Evolutionary conservation across 2,113 vertebrate genomes (phyloP), one percentile per base, ranked within the genome.

Genomic region (Cyprinus carpio): DNA sequence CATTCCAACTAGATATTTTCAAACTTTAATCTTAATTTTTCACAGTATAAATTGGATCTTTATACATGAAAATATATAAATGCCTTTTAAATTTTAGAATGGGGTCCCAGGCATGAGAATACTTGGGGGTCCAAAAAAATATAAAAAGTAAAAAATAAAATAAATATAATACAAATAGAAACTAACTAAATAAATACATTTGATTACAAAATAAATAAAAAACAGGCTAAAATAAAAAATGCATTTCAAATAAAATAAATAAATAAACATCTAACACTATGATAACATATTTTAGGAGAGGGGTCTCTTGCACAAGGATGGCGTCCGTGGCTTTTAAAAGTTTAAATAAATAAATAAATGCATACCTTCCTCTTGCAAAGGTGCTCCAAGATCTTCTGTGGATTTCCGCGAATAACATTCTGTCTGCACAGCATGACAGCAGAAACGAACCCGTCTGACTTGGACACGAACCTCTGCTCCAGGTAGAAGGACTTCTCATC

Each of bases 401-500:
- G 96, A 51, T 92, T 95, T 91, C 91, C 85, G 88, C 89, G 93
- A 86, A 96, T 89, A 56, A 96, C 92, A 11, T 95, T 96, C 92
- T 96, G 96, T 87, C 95, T 93, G 90, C 92, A 96, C 76, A 96
- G 93, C 90, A 95, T 93, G 76, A 95, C 69, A 0, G 96, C 96
- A 25, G 96, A 96, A 71, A 96, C 87, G 81, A 96, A 97, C 85
- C 93, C 94, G 34, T 97, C 96, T 8, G 86, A 91, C 89, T 93
- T 93, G 88, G 96, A 96, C 80, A 97, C 88, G 40, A 97, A 96
- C 60, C 95, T 95, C 81, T 96, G 96, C 92, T 97, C 96, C 89
- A 97, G 10, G 84, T 94, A 97, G 90, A 97, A 97, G 2, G 95
- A 94, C 88, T 96, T 96, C 64, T 94, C 95, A 25, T 97, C 96